Evolutionary conservation across 2,888 invertebrate genomes (phyloP).

Genomic region (Pollenia labialis): DNA sequence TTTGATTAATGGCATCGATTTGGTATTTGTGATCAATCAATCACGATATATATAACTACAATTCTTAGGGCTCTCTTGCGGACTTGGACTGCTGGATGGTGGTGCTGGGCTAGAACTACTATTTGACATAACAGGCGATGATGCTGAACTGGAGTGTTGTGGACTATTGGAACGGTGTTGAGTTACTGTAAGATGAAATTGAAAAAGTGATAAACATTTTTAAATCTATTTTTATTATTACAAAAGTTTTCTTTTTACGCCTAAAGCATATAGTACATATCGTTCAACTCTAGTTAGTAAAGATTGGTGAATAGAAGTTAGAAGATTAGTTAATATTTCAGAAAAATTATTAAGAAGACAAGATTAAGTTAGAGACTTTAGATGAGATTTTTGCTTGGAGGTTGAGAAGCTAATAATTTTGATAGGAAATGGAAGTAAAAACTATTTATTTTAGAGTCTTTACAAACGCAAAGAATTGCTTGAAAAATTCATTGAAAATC

Average conservation of each 20-base stretch:
- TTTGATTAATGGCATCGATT: conserved; percentile 84
- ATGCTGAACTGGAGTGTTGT: conserved; percentile 84
- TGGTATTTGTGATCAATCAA: conserved; percentile 85
- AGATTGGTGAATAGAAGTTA: too few species aligned
- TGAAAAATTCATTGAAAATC: too few species aligned
- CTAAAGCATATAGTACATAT: too few species aligned
- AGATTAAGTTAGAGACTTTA: too few species aligned
- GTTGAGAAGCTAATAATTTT: too few species aligned
- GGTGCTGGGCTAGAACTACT: conserved; percentile 85
- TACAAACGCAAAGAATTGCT: too few species aligned
- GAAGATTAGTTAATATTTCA: too few species aligned
- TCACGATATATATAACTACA: conserved; percentile 85
- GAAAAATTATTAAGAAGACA: too few species aligned
- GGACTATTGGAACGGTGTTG: conserved; percentile 85
- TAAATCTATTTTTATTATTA: neutral
- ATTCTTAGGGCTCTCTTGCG: conserved; percentile 85
- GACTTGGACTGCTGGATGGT: conserved; percentile 85
- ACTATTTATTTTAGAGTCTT: too few species aligned
- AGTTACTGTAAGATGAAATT: conserved; percentile 81
- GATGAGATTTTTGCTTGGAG: too few species aligned
- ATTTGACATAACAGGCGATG: conserved; percentile 84
- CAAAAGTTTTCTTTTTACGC: neutral
- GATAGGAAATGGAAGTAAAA: too few species aligned
- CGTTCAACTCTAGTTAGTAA: too few species aligned
- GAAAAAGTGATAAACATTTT: neutral